Evolutionary conservation across 2,888 invertebrate species (phyloP), one percentile per base, ranked within the genome.

Genomic region (Diabrotica balteata): DNA sequence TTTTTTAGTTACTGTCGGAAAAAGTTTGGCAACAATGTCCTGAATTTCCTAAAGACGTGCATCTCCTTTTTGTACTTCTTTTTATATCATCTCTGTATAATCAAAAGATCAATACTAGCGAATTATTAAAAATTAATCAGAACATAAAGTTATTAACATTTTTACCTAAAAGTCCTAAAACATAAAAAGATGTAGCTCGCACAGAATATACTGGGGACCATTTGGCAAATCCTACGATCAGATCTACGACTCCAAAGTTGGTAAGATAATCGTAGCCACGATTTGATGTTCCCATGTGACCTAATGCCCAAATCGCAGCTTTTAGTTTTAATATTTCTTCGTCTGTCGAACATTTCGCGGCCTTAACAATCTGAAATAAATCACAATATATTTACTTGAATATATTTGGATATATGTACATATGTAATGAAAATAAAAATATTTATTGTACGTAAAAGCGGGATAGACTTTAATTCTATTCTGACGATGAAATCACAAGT

Each of bases 121-220:
- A 32, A 32, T 1, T 32, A 5, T 32, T 32, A 32, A 32, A 32
- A 5, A 32, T 32, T 32, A 32, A 47, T 47, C 1, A 9, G 47
- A 47, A 5, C 47, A 10, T 10, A 47, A 47, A 10, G 2, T 4
- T 47, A 32, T 32, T 32, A 32, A 32, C 32, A 8, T 32, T 49
- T 55, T 50, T 46, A 63, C 63, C 63, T 57, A 97, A 88, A 46
- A 97, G 86, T 43, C 95, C 93, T n/a, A 96, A 86, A 7, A 92
- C 91, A 81, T 94, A 95, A 84, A 95, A 93, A 1, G 96, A 94
- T 0, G 96, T 95, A 3, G 95, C 96, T 70, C 96, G 88, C 59
- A 98, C 88, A 0, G 96, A 93, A 81, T 96, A 95, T 51, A 97
- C 93, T 5, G 90, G 89, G 82, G 93, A 91, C 74, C 89, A 89